These are phyloP conservation scores for Chlamydotis undulata DNA, from an alignment of 2,113 vertebrate species.

Conservation along the genomic window DNA sequence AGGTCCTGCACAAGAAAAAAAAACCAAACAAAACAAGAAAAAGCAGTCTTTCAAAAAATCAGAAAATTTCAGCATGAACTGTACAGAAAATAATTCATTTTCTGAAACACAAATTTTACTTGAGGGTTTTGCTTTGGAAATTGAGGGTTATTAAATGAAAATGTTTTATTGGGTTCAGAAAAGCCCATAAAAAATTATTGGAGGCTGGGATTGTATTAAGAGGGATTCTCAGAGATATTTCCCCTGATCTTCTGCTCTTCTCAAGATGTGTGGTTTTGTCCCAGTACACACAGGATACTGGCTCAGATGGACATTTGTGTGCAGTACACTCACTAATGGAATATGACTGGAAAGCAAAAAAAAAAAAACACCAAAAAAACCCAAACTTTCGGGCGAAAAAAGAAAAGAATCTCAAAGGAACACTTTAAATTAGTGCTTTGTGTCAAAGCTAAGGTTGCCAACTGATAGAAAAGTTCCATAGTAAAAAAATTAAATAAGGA, in stretches of 20 bases:
- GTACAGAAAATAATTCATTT: not conserved
- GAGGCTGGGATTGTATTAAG: not conserved
- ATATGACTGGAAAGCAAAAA: not conserved
- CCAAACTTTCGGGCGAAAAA: not conserved
- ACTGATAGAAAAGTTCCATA: not conserved
- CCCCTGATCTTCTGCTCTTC: not conserved
- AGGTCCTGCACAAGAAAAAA: not conserved
- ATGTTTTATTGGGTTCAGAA: not conserved
- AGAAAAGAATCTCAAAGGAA: not conserved
- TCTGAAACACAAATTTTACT: not conserved
- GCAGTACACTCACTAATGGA: accelerated
- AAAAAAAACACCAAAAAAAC: not conserved
- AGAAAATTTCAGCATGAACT: not conserved
- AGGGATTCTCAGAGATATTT: not conserved
- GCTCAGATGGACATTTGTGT: not conserved
- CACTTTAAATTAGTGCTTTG: not conserved
- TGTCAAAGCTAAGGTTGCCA: not conserved
- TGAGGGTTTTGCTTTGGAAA: not conserved
- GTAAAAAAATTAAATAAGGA: not conserved
- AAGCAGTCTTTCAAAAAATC: not conserved
- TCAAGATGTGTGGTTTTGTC: not conserved
- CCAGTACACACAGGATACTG: not conserved
- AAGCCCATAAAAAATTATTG: not conserved
- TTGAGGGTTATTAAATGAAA: not conserved
- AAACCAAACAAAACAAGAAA: not conserved